Percentiles rank a stretch among this genome's conserved stretches.
phyloP scores from a whole-genome alignment of 2,113 vertebrate species.

The Aplodontia rufa region DNA sequence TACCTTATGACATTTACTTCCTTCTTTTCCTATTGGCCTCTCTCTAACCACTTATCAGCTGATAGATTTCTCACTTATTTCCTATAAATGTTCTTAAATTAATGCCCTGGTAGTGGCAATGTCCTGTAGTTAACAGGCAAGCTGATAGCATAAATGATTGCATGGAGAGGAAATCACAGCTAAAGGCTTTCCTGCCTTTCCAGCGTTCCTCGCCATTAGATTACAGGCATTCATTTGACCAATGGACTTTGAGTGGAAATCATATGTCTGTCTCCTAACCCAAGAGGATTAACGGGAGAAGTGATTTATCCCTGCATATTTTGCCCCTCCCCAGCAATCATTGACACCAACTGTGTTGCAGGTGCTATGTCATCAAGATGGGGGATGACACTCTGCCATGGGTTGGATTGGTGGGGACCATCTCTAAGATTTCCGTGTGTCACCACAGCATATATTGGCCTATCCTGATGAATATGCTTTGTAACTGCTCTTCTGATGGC shows the following conservation, averaged over 20 bases:
- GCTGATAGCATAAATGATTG: background rate
- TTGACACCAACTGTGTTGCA: background rate
- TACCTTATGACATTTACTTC: background rate
- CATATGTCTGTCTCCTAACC: background rate
- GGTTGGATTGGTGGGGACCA: background rate
- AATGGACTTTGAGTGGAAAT: background rate
- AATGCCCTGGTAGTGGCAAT: background rate
- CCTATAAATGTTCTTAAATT: background rate
- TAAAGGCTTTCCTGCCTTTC: background rate
- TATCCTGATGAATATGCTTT: background rate
- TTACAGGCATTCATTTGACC: background rate
- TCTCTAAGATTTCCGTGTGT: background rate
- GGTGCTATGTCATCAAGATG: background rate
- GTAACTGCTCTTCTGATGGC: background rate
- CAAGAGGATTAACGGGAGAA: background rate
- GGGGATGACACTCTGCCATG: background rate
- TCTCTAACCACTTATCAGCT: background rate
- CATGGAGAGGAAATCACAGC: background rate
- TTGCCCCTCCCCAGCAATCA: background rate
- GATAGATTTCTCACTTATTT: background rate
- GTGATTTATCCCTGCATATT: background rate
- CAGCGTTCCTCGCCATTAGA: background rate
- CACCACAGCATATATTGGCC: background rate
- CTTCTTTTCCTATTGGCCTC: background rate
- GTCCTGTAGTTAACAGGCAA: background rate